These are phyloP conservation scores for Lasioglossum vierecki DNA, from an alignment of 2,888 invertebrate species.

Conservation along the genomic window DNA sequence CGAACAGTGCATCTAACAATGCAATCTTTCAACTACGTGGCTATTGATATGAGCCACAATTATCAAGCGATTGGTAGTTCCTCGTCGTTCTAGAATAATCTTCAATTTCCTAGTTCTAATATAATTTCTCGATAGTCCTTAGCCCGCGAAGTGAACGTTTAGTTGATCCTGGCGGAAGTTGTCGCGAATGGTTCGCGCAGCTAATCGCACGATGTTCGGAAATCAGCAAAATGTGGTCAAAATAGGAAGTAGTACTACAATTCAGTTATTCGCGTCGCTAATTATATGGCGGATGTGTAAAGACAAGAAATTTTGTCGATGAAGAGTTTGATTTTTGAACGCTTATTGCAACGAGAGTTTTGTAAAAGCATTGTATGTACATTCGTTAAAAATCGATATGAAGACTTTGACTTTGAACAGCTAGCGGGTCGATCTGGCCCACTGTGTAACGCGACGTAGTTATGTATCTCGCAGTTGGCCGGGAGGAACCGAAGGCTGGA, in stretches of 20 bases:
- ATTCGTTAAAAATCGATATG: too few species aligned
- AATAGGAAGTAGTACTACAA: too few species aligned
- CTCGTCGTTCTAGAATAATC: not conserved
- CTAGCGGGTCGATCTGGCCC: too few species aligned
- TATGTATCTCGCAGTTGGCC: conserved; percentile 6
- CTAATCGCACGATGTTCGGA: not conserved
- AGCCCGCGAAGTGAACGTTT: not conserved
- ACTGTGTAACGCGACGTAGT: not conserved
- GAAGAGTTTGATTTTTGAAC: too few species aligned
- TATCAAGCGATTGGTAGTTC: not conserved
- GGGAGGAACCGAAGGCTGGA: conserved; percentile 12
- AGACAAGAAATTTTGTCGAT: too few species aligned
- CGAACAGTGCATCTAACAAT: not conserved
- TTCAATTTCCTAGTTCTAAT: not conserved
- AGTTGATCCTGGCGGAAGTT: not conserved
- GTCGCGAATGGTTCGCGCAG: not conserved
- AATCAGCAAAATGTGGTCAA: too few species aligned
- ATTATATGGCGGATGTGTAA: too few species aligned
- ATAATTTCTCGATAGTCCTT: not conserved
- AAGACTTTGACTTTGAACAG: too few species aligned
- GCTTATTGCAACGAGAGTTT: too few species aligned
- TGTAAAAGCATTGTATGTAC: too few species aligned
- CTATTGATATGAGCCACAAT: not conserved
- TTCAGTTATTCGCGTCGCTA: too few species aligned
- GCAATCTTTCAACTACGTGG: not conserved